These are phyloP conservation scores for Cryptomyrus ogoouensis DNA, from an alignment of 2,113 vertebrate species.

Conservation along the genomic window DNA sequence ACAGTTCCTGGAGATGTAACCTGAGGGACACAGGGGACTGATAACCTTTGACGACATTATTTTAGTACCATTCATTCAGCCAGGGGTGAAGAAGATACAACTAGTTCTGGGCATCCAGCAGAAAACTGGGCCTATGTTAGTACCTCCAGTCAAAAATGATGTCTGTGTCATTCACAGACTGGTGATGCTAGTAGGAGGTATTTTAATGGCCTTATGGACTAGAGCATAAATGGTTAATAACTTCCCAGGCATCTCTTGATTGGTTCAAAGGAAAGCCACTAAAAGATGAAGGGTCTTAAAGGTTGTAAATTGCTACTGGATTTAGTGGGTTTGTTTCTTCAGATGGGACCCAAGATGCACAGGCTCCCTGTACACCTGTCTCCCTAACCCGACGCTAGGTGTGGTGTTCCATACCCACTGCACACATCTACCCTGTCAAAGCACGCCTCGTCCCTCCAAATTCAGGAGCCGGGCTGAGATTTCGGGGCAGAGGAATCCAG, in stretches of 20 bases:
- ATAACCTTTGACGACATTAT: not conserved
- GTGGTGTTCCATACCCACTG: not conserved
- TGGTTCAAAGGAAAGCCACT: not conserved
- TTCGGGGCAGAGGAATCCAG: not conserved
- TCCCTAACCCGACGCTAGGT: not conserved
- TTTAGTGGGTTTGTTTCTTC: not conserved
- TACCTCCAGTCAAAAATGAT: not conserved
- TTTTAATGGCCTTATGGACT: not conserved
- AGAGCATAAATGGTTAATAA: not conserved
- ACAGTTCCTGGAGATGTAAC: slow-evolving; percentile 62
- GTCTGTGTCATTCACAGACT: not conserved
- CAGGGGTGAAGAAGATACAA: not conserved
- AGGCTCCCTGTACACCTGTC: not conserved
- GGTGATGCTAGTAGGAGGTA: not conserved
- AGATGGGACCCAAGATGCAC: not conserved
- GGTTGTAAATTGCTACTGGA: not conserved
- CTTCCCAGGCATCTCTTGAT: not conserved
- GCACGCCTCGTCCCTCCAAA: slow-evolving; percentile 21
- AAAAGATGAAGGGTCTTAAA: not conserved
- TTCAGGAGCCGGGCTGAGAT: not conserved
- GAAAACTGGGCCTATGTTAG: not conserved
- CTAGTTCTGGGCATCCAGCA: not conserved
- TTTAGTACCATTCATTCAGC: not conserved
- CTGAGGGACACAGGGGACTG: slow-evolving; percentile 30
- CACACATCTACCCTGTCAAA: not conserved